A percentile compares a stretch with the other conserved stretches of the same genome.
phyloP scores from a whole-genome alignment of 1,140 invertebrate genomes.

The Drosophila arizonae region DNA sequence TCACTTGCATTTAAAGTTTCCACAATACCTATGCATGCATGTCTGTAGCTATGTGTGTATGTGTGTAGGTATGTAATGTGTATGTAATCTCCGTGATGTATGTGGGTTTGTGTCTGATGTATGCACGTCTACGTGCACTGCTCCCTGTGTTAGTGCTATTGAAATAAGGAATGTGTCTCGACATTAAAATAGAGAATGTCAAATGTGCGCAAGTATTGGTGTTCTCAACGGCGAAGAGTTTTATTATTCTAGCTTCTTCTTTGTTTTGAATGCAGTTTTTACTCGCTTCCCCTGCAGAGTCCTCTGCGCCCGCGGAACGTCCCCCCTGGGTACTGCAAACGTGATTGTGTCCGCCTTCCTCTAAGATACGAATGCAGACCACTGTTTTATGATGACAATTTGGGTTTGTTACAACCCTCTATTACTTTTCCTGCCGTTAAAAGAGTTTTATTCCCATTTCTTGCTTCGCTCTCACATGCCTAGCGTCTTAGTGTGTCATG shows the following conservation, averaged over 20 bases:
- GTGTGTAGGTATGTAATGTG: slow-evolving; percentile 19
- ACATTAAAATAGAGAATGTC: slow-evolving; percentile 53
- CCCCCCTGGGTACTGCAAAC: slow-evolving; percentile 26
- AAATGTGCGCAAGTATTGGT: slow-evolving; percentile 49
- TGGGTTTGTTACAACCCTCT: slow-evolving; percentile 49
- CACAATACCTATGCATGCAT: slow-evolving; percentile 49
- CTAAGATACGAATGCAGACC: slow-evolving; percentile 39
- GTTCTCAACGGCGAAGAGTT: slow-evolving; percentile 31
- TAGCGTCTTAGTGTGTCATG: slow-evolving; percentile 17
- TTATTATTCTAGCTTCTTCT: slow-evolving; percentile 49
- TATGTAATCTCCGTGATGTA: slow-evolving; percentile 6
- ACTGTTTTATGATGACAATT: slow-evolving; percentile 55
- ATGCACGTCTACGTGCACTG: neutral
- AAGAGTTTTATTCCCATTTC: slow-evolving; percentile 18
- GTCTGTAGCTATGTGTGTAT: slow-evolving; percentile 10
- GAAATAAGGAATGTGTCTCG: slow-evolving; percentile 46
- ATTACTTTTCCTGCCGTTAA: slow-evolving; percentile 50
- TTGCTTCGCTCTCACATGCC: neutral
- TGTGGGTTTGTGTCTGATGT: neutral
- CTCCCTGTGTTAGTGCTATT: slow-evolving; percentile 26
- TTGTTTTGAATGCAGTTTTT: slow-evolving; percentile 51
- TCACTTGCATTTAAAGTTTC: slow-evolving; percentile 73
- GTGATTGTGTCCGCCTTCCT: slow-evolving; percentile 44
- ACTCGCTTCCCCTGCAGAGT: slow-evolving; percentile 8
- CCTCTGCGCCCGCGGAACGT: too few relatives aligned